Evolutionary conservation across 2,888 invertebrate genomes (phyloP), one percentile per base, ranked within the genome.

Genomic region (Cerastis leucographa): DNA sequence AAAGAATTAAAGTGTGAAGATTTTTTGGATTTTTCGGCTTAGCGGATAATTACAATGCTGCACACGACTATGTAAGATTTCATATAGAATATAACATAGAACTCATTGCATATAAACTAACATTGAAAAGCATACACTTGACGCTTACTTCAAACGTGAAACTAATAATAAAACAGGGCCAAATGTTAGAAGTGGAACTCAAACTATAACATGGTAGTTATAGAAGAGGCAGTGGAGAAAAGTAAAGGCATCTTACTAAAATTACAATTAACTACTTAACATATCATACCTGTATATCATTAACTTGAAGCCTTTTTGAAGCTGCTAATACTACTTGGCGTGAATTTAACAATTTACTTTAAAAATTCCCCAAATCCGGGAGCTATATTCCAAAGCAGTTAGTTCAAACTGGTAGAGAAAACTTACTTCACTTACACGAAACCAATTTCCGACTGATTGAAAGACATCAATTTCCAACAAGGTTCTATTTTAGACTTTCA

Each of bases 371-470:
- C 17, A 66, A 81, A 70, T 59, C 17, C 7, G 17, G 17, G 4
- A 59, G n/a, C 44, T 14, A 29, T 22, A 68, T 22, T 51, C 29
- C 29, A 22, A 40, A 51, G 11, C 40, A 54, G 2, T 9, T 44
- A 67, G 35, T 56, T 54, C 25, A 19, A 54, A 56, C 51, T 67
- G 54, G 35, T 62, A 40, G 67, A 64, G 56, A 49, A 84, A 65
- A 73, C 85, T 67, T 65, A 65, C 40, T 61, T 74, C 65, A 42
- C 51, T 40, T 51, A 71, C 44, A 67, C 68, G 35, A 79, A 80
- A 69, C 65, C 81, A 81, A 82, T 82, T 82, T 82, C 64, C 25
- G 11, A 56, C 22, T 75, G 71, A 85, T 76, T 75, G 70, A 65
- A 69, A 71, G 64, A 68, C 71, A 69, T 81, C 44, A 81, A 64